Evolutionary conservation across 2,888 invertebrate species (phyloP), one percentile per base, ranked within the genome.

Genomic region (Polydrusus cervinus): DNA sequence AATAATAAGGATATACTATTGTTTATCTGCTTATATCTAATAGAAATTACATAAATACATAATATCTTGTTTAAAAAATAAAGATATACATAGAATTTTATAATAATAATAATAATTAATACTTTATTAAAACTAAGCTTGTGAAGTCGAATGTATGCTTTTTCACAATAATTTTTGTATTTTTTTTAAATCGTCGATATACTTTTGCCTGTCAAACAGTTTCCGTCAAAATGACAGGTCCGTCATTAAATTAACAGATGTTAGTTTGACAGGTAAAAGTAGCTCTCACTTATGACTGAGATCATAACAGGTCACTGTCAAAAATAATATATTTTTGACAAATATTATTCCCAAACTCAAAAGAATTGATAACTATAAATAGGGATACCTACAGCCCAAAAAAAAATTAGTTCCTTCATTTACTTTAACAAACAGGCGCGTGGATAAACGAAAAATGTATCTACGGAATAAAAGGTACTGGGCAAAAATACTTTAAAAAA

Each of bases 91-190:
- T 67, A 71, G 11, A 73, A 67, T 67, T 73, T 67, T 51, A 73
- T 73, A 73, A 66, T 73, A 73, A 66, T 73, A 73, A 66, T 73
- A 73, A 66, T 73, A 73, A 73, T 73, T 73, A 73, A 73, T 73
- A 73, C 73, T 73, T 73, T 61, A 67, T 67, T 67, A 53, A 67
- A 67, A 40, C 8, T 34, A 34, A 67, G 38, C 20, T 40, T 67
- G 67, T 67, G 67, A 67, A 67, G 40, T 70, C 16, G 43, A 70
- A 70, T 62, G 70, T 70, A 49, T 53, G 61, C 62, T 40, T 61
- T 70, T 34, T 70, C 70, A 62, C 70, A 62, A 61, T 40, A 25
- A 25, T 47, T 68, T 45, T 55, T 30, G 25, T 34, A 40, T 45
- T 14, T 66, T 38, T 51, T 18, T 43, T 34, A 18, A 13, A 34